Conservation (phyloP, 2,888 invertebrate genomes). For the Cheilosia urbana region DNA sequence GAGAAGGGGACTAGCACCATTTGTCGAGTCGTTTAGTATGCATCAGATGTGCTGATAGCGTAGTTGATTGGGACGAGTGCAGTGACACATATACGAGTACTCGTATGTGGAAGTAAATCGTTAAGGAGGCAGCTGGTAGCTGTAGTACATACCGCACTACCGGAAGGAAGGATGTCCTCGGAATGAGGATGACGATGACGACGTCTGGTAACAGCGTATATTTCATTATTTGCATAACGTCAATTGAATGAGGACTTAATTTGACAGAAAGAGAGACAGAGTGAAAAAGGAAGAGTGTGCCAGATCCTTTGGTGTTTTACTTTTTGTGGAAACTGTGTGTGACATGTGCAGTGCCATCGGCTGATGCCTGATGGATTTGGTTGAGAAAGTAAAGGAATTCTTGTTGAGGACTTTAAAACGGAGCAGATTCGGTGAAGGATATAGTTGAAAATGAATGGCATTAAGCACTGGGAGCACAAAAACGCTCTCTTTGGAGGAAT, state of each 20-base stretch:
- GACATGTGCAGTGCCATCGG: conserved; percentile 21
- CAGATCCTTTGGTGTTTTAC: conserved; percentile 14
- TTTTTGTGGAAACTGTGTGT: not conserved
- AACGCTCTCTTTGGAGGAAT: no score
- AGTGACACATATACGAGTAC: conserved; percentile 18
- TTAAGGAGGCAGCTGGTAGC: conserved; percentile 15
- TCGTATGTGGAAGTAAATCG: conserved; percentile 33
- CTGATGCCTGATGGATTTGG: conserved; percentile 44
- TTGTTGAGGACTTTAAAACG: no score
- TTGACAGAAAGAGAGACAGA: conserved; percentile 1
- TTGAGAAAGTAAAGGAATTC: conserved; percentile 7
- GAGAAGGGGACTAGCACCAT: not conserved
- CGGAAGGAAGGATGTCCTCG: conserved; percentile 50
- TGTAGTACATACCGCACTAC: not conserved
- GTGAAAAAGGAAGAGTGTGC: not conserved
- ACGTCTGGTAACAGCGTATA: conserved; percentile 58
- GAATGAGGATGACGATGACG: conserved; percentile 28
- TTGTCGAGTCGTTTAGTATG: conserved; percentile 52
- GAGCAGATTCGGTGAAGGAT: no score
- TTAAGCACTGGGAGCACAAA: no score
- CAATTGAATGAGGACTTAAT: conserved; percentile 71
- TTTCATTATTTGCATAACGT: conserved; percentile 70
- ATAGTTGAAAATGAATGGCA: no score
- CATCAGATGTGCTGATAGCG: conserved; percentile 43
- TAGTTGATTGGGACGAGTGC: conserved; percentile 51